Conservation (phyloP, 2,888 invertebrate species). For the Blastobasis adustella region DNA sequence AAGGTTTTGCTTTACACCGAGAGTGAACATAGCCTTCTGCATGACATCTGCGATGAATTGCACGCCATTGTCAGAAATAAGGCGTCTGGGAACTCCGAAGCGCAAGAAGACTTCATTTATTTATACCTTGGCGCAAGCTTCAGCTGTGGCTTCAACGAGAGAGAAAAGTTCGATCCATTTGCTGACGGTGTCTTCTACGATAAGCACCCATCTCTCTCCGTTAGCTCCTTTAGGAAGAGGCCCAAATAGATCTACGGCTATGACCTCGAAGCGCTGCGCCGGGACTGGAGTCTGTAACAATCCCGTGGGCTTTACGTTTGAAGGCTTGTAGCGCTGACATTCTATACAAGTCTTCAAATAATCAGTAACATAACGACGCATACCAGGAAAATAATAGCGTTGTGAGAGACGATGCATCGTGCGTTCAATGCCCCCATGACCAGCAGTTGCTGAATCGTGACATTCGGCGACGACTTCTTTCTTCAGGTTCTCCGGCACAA, state of each 20-base stretch:
- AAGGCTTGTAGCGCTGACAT: conserved; percentile 15
- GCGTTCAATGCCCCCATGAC: neutral
- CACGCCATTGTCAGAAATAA: conserved; percentile 12
- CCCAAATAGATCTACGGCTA: conserved; percentile 15
- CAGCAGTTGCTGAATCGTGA: neutral
- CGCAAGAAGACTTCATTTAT: conserved; percentile 8
- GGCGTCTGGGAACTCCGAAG: conserved; percentile 12
- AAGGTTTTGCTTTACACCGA: conserved; percentile 11
- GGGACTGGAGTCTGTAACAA: neutral
- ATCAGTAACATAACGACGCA: conserved; percentile 15
- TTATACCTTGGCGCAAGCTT: conserved; percentile 6
- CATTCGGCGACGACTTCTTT: neutral
- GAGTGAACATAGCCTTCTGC: neutral
- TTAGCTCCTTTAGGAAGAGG: conserved; percentile 15
- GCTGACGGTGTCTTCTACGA: conserved; percentile 17
- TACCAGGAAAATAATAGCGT: neutral
- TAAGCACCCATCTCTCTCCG: conserved; percentile 21
- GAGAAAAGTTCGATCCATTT: conserved; percentile 26
- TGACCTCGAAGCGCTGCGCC: neutral
- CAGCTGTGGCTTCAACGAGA: conserved; percentile 15
- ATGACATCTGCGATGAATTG: conserved; percentile 12
- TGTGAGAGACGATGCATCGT: neutral
- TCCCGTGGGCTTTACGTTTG: conserved; percentile 9
- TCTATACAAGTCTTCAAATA: conserved; percentile 9
- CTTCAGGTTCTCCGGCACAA: neutral